Evolutionary conservation across 2,888 invertebrate genomes (phyloP), one percentile per base, ranked within the genome.

Genomic region (Phanerotoma sp.): DNA sequence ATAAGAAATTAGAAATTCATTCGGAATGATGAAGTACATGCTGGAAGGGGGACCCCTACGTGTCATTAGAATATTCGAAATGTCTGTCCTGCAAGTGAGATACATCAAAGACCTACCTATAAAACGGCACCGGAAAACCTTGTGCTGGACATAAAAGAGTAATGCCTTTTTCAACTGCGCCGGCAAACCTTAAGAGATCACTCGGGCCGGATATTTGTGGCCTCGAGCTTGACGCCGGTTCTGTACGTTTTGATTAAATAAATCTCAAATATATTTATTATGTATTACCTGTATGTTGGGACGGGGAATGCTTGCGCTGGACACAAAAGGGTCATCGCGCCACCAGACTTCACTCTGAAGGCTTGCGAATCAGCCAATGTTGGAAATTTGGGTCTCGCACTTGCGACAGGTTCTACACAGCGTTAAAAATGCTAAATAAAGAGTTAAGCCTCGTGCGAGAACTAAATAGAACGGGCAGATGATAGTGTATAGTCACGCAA

Each of bases 371-470:
- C 75, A 52, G 75, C 79, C 61, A 81, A 78, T 65, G 85, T 80
- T 60, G 84, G 81, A 66, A 86, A 84, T 78, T 84, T 84, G 48
- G 85, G 85, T 54, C 81, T 80, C 35, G 84, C 81, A 68, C 82
- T 82, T 58, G 83, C 83, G 56, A 85, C 80, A 7, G 84, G 85
- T 73, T 83, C 79, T 82, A 75, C 40, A 68, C 63, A 32, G 18
- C 33, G 10, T 40, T 28, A 54, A 22, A 30, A 10, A 41, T 15
- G 44, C n/a, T 18, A 13, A 16, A 6, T 21, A 33, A 35, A 37
- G 13, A 28, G n/a, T n/a, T n/a, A n/a, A n/a, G n/a, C n/a, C n/a
- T n/a, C n/a, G n/a, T n/a, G 55, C 52, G 13, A 22, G 21, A 41
- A 41, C 22, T 13, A n/a, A n/a, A n/a, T n/a, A 7, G 25, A 3